phyloP scores from a whole-genome alignment of 92 coral and sea anemone genomes.

The Heteractis magnifica region DNA sequence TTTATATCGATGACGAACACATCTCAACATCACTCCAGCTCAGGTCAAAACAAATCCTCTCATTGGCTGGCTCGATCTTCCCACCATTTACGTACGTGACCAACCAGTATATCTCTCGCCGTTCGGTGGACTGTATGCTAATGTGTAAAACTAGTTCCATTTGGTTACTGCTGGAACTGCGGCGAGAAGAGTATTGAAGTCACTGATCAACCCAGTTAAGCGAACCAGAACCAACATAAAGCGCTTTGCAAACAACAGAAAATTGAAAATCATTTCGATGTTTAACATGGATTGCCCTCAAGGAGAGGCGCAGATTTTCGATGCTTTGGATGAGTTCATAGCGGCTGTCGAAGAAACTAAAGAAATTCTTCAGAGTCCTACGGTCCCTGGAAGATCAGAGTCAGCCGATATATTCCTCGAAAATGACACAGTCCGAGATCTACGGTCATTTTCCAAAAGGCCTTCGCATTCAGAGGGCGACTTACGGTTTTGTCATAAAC shows the following conservation, averaged over 20 bases:
- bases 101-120: neutral
- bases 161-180: neutral
- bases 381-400: conserved; percentile 70
- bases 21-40: neutral
- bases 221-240: neutral
- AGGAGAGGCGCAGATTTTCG: conserved; percentile 55
- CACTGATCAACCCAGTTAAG: neutral
- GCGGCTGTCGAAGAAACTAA: conserved; percentile 89
- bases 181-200: neutral
- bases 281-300: conserved; percentile 35
- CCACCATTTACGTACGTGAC: conserved; percentile 25
- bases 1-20: conserved; percentile 20
- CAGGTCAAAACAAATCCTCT: conserved; percentile 16
- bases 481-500: conserved; percentile 47
- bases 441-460: conserved; percentile 30
- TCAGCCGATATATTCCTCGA: conserved; percentile 42
- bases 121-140: neutral
- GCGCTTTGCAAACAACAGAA: neutral
- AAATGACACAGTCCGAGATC: conserved; percentile 35
- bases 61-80: conserved; percentile 17
- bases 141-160: neutral
- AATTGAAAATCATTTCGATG: neutral
- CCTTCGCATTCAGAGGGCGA: conserved; percentile 54
- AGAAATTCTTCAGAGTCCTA: conserved; percentile 75
- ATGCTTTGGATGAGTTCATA: conserved; percentile 81